phyloP scores from a whole-genome alignment of 30 jellyfish, hydroid and myxozoan species.

The Catostylus mosaicus region DNA sequence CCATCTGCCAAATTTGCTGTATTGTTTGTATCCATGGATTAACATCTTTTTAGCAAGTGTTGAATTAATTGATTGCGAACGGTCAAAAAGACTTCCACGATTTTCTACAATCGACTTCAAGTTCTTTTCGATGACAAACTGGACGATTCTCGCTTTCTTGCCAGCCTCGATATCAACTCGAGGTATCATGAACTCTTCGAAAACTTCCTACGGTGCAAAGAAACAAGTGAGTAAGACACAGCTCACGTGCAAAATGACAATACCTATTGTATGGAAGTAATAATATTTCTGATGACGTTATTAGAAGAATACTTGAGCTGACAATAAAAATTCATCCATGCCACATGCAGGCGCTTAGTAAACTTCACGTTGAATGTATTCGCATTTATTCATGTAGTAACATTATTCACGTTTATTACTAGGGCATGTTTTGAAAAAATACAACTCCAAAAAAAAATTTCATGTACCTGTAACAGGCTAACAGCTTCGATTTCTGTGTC shows the following conservation, averaged over 20 bases:
- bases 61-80: constrained; percentile 76
- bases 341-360: too few relatives aligned
- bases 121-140: constrained; percentile 64
- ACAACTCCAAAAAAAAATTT: neutral
- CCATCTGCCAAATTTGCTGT: constrained; percentile 93
- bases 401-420: too few relatives aligned
- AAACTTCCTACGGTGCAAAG: constrained; percentile 55
- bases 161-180: constrained; percentile 82
- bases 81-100: constrained; percentile 81
- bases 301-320: too few relatives aligned
- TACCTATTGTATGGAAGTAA: too few relatives aligned
- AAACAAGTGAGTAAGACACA: neutral
- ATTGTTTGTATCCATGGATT: constrained; percentile 77
- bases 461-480: constrained; percentile 63
- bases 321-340: too few relatives aligned
- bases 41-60: constrained; percentile 73
- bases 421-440: too few relatives aligned
- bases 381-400: too few relatives aligned
- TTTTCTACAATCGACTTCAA: constrained; percentile 76
- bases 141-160: constrained; percentile 80
- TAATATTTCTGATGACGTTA: too few relatives aligned
- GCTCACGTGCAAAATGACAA: neutral
- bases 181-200: constrained; percentile 85
- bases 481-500: constrained; percentile 70
- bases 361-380: too few relatives aligned